Conservation (phyloP, 2,797 vertebrate species). For the Hippocampus kuda region DNA sequence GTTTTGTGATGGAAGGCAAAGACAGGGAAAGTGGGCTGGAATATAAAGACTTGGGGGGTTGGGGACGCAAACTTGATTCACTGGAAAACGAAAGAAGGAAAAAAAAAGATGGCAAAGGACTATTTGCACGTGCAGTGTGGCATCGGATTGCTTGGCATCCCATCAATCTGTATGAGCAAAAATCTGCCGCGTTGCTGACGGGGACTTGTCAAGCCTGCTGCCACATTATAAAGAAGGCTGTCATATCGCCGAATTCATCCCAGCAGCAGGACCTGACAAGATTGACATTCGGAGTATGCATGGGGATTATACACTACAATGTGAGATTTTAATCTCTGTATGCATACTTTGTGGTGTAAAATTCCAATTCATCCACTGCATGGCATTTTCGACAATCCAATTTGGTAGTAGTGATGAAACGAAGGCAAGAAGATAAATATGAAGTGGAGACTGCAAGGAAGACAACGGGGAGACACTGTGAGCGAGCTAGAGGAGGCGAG, state of each 20-base stretch:
- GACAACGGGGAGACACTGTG: not conserved
- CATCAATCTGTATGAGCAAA: conserved; percentile 18
- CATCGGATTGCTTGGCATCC: conserved; percentile 29
- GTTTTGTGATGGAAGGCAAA: conserved; percentile 61
- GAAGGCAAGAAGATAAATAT: not conserved
- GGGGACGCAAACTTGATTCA: not conserved
- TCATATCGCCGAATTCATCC: conserved; percentile 86
- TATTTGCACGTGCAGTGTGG: not conserved
- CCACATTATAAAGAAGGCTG: conserved; percentile 92
- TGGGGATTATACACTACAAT: not conserved
- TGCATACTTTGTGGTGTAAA: not conserved
- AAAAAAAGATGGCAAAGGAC: conserved; percentile 2
- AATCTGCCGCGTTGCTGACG: conserved; percentile 50
- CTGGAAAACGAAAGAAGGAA: conserved; percentile 6
- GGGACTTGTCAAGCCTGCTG: conserved; percentile 87
- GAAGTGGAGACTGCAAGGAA: conserved; percentile 3
- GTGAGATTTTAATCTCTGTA: not conserved
- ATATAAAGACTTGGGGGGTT: conserved; percentile 6
- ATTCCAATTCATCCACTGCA: not conserved
- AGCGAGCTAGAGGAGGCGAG: conserved; percentile 7
- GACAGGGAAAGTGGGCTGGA: conserved; percentile 14
- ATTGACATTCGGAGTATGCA: conserved; percentile 6
- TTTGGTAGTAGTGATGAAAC: not conserved
- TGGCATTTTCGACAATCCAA: not conserved
- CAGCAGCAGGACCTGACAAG: conserved; percentile 63